Evolutionary conservation across 23 tunicate species (phyloP).

Genomic region (Trididemnum nubilum): DNA sequence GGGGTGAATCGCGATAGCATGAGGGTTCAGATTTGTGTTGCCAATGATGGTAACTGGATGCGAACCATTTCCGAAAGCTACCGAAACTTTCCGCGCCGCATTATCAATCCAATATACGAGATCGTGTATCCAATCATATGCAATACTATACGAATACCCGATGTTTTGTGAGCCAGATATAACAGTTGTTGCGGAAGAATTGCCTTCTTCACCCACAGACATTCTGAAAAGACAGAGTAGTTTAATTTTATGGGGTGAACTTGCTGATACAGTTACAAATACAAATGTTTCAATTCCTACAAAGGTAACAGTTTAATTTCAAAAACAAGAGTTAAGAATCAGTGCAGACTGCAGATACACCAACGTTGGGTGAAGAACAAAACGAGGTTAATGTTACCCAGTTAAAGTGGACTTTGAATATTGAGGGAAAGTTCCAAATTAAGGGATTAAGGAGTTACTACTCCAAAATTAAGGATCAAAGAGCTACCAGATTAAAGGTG

Average conservation of each 20-base stretch:
- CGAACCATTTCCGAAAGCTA: conserved; percentile 56
- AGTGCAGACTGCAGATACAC: too few species aligned
- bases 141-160: conserved; percentile 7
- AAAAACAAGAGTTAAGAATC: too few species aligned
- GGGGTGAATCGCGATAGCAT: conserved; percentile 43
- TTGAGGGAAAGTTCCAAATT: too few species aligned
- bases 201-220: not conserved
- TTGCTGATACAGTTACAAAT: too few species aligned
- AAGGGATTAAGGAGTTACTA: too few species aligned
- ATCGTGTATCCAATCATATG: conserved; percentile 74
- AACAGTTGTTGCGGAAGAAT: not conserved
- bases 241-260: not conserved
- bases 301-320: too few species aligned
- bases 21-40: not conserved
- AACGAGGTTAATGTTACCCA: too few species aligned
- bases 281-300: too few species aligned
- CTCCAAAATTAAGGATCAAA: too few species aligned
- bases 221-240: not conserved
- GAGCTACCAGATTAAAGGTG: too few species aligned
- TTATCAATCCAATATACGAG: conserved; percentile 73
- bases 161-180: not conserved
- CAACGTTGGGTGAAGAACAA: too few species aligned
- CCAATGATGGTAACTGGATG: conserved; percentile 15
- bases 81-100: conserved; percentile 34
- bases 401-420: too few species aligned